A percentile compares a stretch with the other conserved stretches of the same genome.
phyloP scores from a whole-genome alignment of 2,888 invertebrate genomes.

The Tetheella fluctuosa region DNA sequence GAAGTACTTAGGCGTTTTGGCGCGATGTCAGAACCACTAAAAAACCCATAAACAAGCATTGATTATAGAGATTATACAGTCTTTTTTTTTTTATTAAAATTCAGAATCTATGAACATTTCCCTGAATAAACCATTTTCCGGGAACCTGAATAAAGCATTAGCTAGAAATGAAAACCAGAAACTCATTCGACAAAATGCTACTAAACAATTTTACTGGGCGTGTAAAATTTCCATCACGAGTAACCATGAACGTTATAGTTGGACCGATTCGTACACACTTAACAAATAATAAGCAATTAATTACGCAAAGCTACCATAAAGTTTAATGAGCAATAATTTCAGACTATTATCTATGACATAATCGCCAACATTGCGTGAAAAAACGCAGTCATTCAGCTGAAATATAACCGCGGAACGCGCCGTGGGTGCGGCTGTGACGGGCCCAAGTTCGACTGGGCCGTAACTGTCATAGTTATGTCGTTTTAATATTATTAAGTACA shows the following conservation, averaged over 20 bases:
- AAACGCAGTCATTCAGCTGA: conserved; percentile 30
- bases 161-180: neutral
- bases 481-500: conserved; percentile 1
- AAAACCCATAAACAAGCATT: too few species aligned
- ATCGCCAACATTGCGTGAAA: conserved; percentile 38
- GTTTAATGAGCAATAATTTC: conserved; percentile 11
- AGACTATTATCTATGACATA: conserved; percentile 30
- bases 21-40: too few species aligned
- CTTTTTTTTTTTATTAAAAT: too few species aligned
- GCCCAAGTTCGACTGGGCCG: conserved; percentile 14
- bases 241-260: conserved; percentile 4
- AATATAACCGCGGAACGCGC: conserved; percentile 25
- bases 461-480: neutral
- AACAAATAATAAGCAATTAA: conserved; percentile 12
- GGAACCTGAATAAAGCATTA: neutral
- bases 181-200: neutral
- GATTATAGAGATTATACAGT: too few species aligned
- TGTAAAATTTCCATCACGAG: neutral
- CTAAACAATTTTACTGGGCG: neutral
- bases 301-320: neutral
- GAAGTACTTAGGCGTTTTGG: too few species aligned
- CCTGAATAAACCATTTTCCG: too few species aligned
- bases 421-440: conserved; percentile 26
- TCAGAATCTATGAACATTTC: too few species aligned
- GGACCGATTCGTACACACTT: conserved; percentile 12